phyloP scores from a whole-genome alignment of 1,140 invertebrate genomes.

The Ceratitis capitata region DNA sequence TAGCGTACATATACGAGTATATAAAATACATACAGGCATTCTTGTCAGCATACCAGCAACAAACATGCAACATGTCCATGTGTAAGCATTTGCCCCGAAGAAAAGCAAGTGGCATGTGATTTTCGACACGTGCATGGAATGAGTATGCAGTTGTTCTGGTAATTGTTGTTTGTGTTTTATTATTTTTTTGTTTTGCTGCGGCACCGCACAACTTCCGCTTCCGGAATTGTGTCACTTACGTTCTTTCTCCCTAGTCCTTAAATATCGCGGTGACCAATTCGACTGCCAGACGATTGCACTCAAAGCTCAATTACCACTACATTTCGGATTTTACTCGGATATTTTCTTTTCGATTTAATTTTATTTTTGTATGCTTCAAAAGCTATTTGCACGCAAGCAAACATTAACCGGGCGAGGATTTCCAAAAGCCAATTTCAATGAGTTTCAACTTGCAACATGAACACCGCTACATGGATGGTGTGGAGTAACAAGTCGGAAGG shows the following conservation, averaged over 20 bases:
- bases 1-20: not conserved
- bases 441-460: constrained; percentile 23
- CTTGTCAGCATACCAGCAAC: not conserved
- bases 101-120: not conserved
- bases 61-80: too few species aligned
- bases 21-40: not conserved
- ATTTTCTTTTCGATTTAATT: not conserved
- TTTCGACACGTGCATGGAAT: not conserved
- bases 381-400: constrained; percentile 1
- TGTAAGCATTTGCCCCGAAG: too few species aligned
- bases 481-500: not conserved
- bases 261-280: not conserved
- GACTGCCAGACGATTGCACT: not conserved
- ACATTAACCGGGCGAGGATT: not conserved
- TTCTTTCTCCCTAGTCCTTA: not conserved
- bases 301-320: not conserved
- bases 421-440: not conserved
- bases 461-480: not conserved
- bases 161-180: not conserved
- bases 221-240: not conserved
- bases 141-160: not conserved
- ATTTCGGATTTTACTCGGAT: not conserved
- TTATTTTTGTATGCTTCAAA: not conserved
- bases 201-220: not conserved
- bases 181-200: not conserved